phyloP scores from a whole-genome alignment of 2,888 invertebrate genomes.

The Polymixis lichenea region DNA sequence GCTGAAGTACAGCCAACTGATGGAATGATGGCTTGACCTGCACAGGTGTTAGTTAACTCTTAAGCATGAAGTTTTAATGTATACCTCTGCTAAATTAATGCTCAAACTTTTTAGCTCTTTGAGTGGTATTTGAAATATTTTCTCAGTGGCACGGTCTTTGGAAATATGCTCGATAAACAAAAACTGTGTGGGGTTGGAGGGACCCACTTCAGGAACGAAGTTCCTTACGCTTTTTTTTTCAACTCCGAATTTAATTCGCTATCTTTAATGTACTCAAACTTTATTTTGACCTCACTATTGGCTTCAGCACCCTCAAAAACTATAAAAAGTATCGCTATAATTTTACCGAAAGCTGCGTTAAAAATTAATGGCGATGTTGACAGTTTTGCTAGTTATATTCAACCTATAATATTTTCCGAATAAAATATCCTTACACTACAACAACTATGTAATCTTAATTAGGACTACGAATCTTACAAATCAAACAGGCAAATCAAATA shows the following conservation, averaged over 20 bases:
- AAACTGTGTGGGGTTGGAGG: too few relatives aligned
- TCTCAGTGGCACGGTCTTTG: constrained; percentile 4
- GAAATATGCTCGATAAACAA: not conserved
- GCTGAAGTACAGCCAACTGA: constrained; percentile 13
- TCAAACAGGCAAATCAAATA: constrained; percentile 58
- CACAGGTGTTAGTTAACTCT: constrained; percentile 38
- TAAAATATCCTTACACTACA: constrained; percentile 5
- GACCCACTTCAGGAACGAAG: too few relatives aligned
- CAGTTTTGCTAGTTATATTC: not conserved
- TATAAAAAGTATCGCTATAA: too few relatives aligned
- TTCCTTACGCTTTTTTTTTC: too few relatives aligned
- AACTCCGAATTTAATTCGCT: too few relatives aligned
- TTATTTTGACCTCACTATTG: too few relatives aligned
- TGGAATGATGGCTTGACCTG: constrained; percentile 44
- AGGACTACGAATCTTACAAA: constrained; percentile 34
- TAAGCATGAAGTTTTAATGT: constrained; percentile 32
- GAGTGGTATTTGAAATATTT: not conserved
- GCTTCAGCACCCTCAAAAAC: too few relatives aligned
- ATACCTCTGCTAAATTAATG: constrained; percentile 11
- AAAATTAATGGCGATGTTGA: not conserved
- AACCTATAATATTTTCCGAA: not conserved
- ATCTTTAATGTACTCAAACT: too few relatives aligned
- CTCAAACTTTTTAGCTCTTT: not conserved
- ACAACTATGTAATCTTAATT: constrained; percentile 38
- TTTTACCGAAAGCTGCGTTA: too few relatives aligned